These are phyloP conservation scores for Melanchra persicariae DNA, from an alignment of 2,888 invertebrate genomes.

Conservation along the genomic window DNA sequence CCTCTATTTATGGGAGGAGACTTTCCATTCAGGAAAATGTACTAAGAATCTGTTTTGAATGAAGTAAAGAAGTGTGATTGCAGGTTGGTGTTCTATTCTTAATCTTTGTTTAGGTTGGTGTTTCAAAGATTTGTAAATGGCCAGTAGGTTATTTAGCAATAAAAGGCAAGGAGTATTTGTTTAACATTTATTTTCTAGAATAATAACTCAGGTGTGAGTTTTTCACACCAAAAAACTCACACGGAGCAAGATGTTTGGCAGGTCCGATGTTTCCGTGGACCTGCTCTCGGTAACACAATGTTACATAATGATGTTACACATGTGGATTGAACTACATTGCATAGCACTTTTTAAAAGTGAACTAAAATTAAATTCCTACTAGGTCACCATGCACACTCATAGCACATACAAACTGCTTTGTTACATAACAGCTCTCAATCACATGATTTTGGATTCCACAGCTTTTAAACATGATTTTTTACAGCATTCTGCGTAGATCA, in stretches of 20 bases:
- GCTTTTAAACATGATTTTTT: conserved; percentile 72
- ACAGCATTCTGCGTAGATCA: conserved; percentile 69
- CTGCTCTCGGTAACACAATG: conserved; percentile 52
- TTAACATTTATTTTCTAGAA: conserved; percentile 81
- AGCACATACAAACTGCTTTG: conserved; percentile 75
- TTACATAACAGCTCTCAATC: conserved; percentile 86
- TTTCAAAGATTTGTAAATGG: conserved; percentile 27
- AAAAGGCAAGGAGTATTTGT: conserved; percentile 72
- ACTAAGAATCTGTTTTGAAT: not conserved
- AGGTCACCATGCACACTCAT: conserved; percentile 77
- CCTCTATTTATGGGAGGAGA: conserved; percentile 33
- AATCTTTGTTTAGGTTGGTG: not conserved
- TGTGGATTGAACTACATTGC: conserved; percentile 72
- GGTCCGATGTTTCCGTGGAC: conserved; percentile 53
- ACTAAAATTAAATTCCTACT: conserved; percentile 72
- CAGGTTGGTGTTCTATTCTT: not conserved
- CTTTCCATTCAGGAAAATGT: not conserved
- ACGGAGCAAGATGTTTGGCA: conserved; percentile 75
- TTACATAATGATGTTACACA: conserved; percentile 61
- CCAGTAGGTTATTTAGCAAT: conserved; percentile 53
- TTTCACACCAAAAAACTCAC: conserved; percentile 85
- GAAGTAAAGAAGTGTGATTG: not conserved
- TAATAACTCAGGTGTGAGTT: conserved; percentile 79
- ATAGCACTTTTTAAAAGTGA: conserved; percentile 74
- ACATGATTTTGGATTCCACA: conserved; percentile 84